Evolutionary conservation across 2,113 vertebrate species (phyloP).

Genomic region (Zosterops lateralis): DNA sequence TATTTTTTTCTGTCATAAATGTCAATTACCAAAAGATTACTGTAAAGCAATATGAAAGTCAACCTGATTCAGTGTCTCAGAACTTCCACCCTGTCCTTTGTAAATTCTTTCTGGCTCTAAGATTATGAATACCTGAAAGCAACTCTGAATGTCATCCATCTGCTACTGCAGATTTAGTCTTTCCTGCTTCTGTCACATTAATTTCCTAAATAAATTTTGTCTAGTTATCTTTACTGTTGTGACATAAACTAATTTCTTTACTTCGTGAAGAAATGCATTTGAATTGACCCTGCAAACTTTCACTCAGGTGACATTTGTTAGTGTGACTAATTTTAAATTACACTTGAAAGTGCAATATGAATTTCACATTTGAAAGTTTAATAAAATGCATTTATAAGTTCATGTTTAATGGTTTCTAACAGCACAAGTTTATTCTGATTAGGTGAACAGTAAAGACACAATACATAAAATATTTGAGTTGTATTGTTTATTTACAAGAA

Average conservation of each 20-base stretch:
- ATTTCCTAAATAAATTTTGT: neutral
- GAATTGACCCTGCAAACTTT: constrained; percentile 3
- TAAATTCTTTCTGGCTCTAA: neutral
- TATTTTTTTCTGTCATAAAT: neutral
- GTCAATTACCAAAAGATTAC: neutral
- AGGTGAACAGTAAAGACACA: constrained; percentile 9
- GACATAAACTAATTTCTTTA: neutral
- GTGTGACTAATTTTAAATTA: neutral
- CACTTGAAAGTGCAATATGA: neutral
- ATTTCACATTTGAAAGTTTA: neutral
- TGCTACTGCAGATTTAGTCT: neutral
- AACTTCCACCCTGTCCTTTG: constrained; percentile 36
- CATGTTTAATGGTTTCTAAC: neutral
- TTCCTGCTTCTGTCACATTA: neutral
- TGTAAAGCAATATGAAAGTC: neutral
- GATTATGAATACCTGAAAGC: constrained; percentile 18
- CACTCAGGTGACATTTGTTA: neutral
- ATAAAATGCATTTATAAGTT: neutral
- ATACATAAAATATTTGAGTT: neutral
- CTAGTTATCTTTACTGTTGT: neutral
- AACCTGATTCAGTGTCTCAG: neutral
- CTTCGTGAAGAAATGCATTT: neutral
- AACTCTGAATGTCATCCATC: constrained; percentile 8
- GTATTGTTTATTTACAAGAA: neutral
- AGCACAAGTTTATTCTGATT: neutral